A percentile compares a stretch with the other conserved stretches of the same genome.
Evolutionary conservation across 2,888 invertebrate species (phyloP).

Genomic region (Calephelis perditalis): DNA sequence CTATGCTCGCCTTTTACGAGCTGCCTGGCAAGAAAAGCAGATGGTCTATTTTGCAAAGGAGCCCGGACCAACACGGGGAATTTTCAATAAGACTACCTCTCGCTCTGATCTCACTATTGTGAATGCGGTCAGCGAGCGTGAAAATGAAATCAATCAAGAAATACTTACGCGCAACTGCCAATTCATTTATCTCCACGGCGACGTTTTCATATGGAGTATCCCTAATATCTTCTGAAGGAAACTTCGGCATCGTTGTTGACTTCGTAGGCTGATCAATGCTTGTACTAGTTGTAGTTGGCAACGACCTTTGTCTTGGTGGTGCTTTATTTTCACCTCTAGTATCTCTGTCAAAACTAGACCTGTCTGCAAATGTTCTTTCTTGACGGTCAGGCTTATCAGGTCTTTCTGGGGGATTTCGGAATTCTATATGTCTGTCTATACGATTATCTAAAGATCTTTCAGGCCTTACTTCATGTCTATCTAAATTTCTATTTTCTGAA

Average conservation of each 20-base stretch:
- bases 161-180: slow-evolving; percentile 60
- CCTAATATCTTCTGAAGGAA: slow-evolving; percentile 64
- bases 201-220: slow-evolving; percentile 69
- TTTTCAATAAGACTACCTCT: no score
- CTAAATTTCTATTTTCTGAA: slow-evolving; percentile 30
- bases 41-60: no score
- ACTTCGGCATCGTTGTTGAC: slow-evolving; percentile 78
- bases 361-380: slow-evolving; percentile 28
- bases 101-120: no score
- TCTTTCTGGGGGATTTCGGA: slow-evolving; percentile 48
- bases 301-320: slow-evolving; percentile 62
- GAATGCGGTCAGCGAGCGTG: no score
- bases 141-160: slow-evolving; percentile 5
- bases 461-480: slow-evolving; percentile 26
- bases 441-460: slow-evolving; percentile 21
- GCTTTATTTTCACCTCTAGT: slow-evolving; percentile 48
- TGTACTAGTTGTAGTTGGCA: slow-evolving; percentile 56
- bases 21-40: no score
- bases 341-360: slow-evolving; percentile 40
- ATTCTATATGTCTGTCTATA: slow-evolving; percentile 38
- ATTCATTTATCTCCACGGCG: slow-evolving; percentile 55
- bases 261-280: slow-evolving; percentile 68
- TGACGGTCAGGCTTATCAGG: slow-evolving; percentile 42
- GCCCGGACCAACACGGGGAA: no score
- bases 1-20: no score